Evolutionary conservation across 2,113 vertebrate genomes (phyloP), one percentile per base, ranked within the genome.

Genomic region (Labrus mixtus): DNA sequence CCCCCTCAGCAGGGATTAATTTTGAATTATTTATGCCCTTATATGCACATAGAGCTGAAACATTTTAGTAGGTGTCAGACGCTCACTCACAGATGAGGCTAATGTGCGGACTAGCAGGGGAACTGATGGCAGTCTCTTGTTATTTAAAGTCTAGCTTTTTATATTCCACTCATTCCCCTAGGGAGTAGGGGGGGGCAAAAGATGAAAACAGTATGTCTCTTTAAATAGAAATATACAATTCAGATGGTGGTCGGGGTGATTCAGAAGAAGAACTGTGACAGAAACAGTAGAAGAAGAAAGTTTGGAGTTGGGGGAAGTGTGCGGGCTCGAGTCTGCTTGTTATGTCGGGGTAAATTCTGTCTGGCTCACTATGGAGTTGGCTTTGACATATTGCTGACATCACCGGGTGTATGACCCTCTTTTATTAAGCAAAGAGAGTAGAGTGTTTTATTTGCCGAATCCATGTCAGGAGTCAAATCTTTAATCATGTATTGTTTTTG

Each of bases 21-120:
- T 97, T 95, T 99, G 95, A 98, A 99, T 98, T 98, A 99, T 99
- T 98, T 98, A 99, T 98, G 95, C 97, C 95, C 94, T 96, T 95
- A 96, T 97, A 95, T 94, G 94, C 85, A 93, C 95, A 95, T 92
- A 94, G 96, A 98, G 96, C 95, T 95, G 95, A 96, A 97, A 96
- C 96, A 97, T 98, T 98, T 98, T 97, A 97, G 96, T 96, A 96
- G 96, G 96, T 97, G 96, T 98, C 94, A 96, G 96, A 95, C 94
- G 94, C 95, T 97, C 95, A 94, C 93, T 97, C 96, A 95, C 93
- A 95, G 96, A 95, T 94, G 92, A 95, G 95, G 96, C 96, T 97
- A 97, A 97, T 96, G 94, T 90, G 94, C 94, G 93, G 93, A 94
- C 95, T 95, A 96, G 94, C 96, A 95, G 94, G 93, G 96, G 92